These are phyloP conservation scores for Gnathonemus echidnorhynchus DNA, from an alignment of 2,113 vertebrate genomes.

Conservation along the genomic window DNA sequence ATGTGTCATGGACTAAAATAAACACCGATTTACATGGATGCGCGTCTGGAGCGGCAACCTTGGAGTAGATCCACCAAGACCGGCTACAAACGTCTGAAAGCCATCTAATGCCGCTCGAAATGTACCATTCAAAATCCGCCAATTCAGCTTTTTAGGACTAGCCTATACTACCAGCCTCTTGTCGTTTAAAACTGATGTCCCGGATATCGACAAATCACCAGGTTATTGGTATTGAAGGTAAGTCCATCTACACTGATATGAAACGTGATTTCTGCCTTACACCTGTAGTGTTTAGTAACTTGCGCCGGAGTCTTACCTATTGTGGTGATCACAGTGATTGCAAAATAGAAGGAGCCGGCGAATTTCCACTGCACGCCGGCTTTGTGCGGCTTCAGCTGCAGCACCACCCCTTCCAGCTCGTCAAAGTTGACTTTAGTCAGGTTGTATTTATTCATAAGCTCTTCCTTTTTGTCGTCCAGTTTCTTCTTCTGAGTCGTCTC, in stretches of 20 bases:
- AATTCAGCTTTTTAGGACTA: neutral
- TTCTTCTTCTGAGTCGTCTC: conserved; percentile 66
- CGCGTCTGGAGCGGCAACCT: neutral
- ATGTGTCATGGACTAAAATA: neutral
- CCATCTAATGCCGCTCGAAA: neutral
- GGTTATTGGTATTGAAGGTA: neutral
- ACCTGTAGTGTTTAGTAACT: neutral
- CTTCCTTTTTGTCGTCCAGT: conserved; percentile 60
- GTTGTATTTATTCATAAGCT: conserved; percentile 78
- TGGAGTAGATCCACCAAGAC: neutral
- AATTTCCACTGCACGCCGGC: conserved; percentile 90
- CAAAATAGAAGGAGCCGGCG: conserved; percentile 93
- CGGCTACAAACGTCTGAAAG: neutral
- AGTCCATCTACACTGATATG: neutral
- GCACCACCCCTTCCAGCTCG: conserved; percentile 75
- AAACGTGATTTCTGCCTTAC: neutral
- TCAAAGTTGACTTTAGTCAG: conserved; percentile 69
- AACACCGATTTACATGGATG: neutral
- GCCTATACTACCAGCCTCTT: neutral
- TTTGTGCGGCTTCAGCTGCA: conserved; percentile 88
- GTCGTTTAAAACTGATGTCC: neutral
- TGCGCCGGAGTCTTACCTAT: conserved; percentile 69
- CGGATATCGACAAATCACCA: neutral
- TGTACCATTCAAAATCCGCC: neutral
- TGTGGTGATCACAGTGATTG: conserved; percentile 94